These are phyloP conservation scores for Rhinoraja longicauda DNA, from an alignment of 2,797 vertebrate genomes.

Conservation along the genomic window DNA sequence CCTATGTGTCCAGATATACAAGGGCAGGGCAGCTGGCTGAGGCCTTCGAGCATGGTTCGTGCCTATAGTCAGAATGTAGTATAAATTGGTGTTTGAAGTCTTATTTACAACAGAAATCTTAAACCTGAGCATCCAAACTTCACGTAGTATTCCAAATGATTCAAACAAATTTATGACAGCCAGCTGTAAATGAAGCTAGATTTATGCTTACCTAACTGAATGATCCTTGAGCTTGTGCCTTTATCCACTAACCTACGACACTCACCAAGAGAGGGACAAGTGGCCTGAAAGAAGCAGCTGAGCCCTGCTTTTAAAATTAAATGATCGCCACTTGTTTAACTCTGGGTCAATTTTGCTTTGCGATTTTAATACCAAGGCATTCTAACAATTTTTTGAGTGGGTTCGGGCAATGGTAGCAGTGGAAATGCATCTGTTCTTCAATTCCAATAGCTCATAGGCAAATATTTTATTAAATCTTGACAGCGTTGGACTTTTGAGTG, in stretches of 20 bases:
- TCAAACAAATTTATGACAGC: neutral
- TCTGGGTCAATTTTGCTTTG: neutral
- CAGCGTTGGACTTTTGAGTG: neutral
- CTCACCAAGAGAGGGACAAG: neutral
- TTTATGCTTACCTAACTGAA: neutral
- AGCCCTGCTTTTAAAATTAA: neutral
- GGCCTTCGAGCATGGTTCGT: neutral
- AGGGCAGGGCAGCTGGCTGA: neutral
- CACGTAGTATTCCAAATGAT: neutral
- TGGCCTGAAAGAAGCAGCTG: too few relatives aligned
- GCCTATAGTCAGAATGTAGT: neutral
- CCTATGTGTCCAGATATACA: too few relatives aligned
- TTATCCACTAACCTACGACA: neutral
- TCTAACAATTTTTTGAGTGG: neutral
- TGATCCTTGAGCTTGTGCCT: neutral
- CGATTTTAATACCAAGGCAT: neutral
- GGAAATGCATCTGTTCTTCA: neutral
- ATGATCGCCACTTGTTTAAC: neutral
- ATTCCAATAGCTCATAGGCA: neutral
- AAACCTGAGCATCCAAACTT: neutral
- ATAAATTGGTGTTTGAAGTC: neutral
- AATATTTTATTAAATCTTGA: neutral
- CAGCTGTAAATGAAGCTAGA: neutral
- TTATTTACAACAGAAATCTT: neutral
- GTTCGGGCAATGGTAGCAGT: neutral